Evolutionary conservation across 2,888 invertebrate species (phyloP), one percentile per base, ranked within the genome.

Genomic region (Hirtodrosophila cameraria): DNA sequence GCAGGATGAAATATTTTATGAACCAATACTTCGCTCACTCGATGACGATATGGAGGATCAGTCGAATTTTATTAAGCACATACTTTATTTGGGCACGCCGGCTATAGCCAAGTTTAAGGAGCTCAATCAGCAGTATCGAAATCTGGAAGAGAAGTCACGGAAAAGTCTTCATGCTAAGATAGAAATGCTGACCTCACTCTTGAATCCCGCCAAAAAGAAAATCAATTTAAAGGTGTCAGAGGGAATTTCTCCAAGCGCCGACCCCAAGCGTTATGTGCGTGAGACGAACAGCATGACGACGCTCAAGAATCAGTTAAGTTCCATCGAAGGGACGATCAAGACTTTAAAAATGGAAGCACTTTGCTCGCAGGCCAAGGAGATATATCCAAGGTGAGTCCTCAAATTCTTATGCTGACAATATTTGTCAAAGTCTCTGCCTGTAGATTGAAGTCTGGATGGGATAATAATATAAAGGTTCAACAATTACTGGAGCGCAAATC

Each of bases 31-130:
- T 7, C 72, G 85, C 5, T 90, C 91, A 2, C 80, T 91, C 0
- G 76, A 86, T 31, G 63, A 60, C 11, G 91, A 91, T 43, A 88
- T 90, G 63, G 86, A 88, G 3, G 90, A 91, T 68, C 91, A 90
- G 59, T 39, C 75, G 0, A 81, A 75, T 11, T 90, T 91, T 27
- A 89, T 89, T 3, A 86, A 86, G 16, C 85, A 90, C 30, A 88
- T 90, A 2, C 76, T 90, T 5, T 77, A 85, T 43, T 66, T 91
- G 25, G 91, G 91, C 1, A 71, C 79, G 60, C 90, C 91, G 11
- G 90, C 90, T 0, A 87, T 89, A 25, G 36, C 69, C 1, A 82
- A 80, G 52, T 85, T 88, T n/a, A 81, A 84, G 27, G 81, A 86
- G 18, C 67, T 90, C 12, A 86, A 77, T 11, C 54, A 55, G 0